Evolutionary conservation across 2,797 vertebrate genomes (phyloP), one percentile per base, ranked within the genome.

Genomic region (Micrastur ruficollis): DNA sequence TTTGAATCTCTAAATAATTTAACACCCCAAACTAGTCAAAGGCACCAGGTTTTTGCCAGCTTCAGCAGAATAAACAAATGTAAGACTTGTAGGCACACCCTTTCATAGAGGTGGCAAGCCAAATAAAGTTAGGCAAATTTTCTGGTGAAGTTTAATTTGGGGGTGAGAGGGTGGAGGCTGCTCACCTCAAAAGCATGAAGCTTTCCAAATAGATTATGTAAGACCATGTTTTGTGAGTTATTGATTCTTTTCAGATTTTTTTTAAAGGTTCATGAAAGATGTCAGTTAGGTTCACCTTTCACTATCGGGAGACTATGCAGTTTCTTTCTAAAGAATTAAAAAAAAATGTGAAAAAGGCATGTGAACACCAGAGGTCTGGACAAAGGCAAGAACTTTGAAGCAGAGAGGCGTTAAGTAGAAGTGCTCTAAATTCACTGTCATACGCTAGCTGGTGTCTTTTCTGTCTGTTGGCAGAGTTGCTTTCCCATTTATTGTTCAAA

Each of bases 91-190:
- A 89, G 68, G 70, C 38, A 79, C 53, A 62, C 58, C 42, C 27
- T 91, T 95, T 81, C 27, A 21, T 23, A 25, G 49, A 78, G 47
- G 38, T 65, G 89, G 79, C 65, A 95, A 91, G 21, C 84, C 81
- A 92, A 82, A 86, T 61, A 83, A 92, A 92, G 36, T 58, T 87
- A 83, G 46, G 75, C 81, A 91, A 21, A 90, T 86, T 86, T 88
- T 79, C 26, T 65, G 63, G 53, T 78, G 26, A 92, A 78, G 49
- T 67, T 80, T 93, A 78, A 81, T 90, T 71, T 86, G 44, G 12
- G 27, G 21, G 13, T 75, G 44, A 74, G 29, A 52, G n/a, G 14
- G 38, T 73, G 66, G 38, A 73, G 59, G n/a, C 75, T 76, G 38
- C 23, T 92, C 5, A 20, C 15, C 82, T 87, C 25, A 80, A 36